A percentile compares a stretch with the other conserved stretches of the same genome.
Evolutionary conservation across 2,888 invertebrate species (phyloP).

Genomic region (Theretra japonica): DNA sequence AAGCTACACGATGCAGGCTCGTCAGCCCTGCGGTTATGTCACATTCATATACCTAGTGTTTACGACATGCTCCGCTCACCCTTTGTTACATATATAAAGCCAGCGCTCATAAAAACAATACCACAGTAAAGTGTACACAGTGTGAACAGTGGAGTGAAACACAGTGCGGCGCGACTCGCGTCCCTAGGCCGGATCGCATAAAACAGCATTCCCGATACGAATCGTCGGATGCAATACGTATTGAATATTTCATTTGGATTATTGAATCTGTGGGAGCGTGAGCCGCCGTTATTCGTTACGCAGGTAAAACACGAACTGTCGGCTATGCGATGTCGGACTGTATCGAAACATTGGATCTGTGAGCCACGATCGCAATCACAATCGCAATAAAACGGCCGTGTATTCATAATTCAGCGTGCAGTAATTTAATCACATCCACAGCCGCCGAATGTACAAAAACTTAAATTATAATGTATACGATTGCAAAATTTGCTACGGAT

Average conservation of each 20-base stretch:
- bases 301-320: conserved; percentile 35
- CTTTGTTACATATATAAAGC: conserved; percentile 35
- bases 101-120: not conserved
- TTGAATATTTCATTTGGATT: conserved; percentile 74
- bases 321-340: conserved; percentile 30
- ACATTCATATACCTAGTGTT: conserved; percentile 50
- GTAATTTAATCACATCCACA: conserved; percentile 30
- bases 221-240: conserved; percentile 60
- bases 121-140: not conserved
- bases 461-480: not conserved
- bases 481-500: conserved; percentile 5
- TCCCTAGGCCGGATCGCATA: conserved; percentile 19
- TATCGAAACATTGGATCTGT: conserved; percentile 52
- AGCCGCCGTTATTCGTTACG: conserved; percentile 43
- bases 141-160: not conserved
- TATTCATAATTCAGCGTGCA: conserved; percentile 31
- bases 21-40: conserved; percentile 55
- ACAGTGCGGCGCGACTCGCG: conserved; percentile 4
- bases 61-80: conserved; percentile 47
- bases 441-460: conserved; percentile 33
- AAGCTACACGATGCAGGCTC: conserved; percentile 46
- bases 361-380: conserved; percentile 48
- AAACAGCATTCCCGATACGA: conserved; percentile 54
- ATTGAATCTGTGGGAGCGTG: conserved; percentile 58
- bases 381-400: conserved; percentile 37